These are phyloP conservation scores for Corythoichthys intestinalis DNA, from an alignment of 2,113 vertebrate species.

Conservation along the genomic window DNA sequence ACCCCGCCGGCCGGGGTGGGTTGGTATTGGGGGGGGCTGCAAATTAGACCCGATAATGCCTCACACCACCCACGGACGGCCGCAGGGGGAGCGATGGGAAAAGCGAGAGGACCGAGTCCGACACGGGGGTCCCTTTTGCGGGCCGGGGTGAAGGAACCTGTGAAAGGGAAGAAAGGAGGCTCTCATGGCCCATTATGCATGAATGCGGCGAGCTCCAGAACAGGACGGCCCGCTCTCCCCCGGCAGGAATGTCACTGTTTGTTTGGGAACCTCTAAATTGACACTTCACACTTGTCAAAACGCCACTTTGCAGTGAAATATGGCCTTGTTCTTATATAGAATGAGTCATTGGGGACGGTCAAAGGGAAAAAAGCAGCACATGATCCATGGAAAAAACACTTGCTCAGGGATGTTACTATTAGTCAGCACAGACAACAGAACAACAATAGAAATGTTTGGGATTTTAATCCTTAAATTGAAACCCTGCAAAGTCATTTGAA, in stretches of 20 bases:
- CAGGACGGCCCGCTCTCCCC: constrained; percentile 20
- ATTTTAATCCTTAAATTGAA: neutral
- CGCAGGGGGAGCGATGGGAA: constrained; percentile 66
- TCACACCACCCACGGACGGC: constrained; percentile 67
- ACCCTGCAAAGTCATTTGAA: neutral
- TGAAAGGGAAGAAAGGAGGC: constrained; percentile 70
- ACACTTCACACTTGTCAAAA: constrained; percentile 22
- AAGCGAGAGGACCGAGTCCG: constrained; percentile 52
- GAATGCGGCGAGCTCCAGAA: constrained; percentile 50
- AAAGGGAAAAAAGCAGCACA: neutral
- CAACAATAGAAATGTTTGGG: neutral
- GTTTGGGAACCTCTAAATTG: constrained; percentile 35
- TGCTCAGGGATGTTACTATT: neutral
- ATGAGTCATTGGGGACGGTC: neutral
- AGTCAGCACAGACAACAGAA: neutral
- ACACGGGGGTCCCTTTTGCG: constrained; percentile 61
- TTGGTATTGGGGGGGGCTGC: constrained; percentile 13
- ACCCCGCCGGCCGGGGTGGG: constrained; percentile 27
- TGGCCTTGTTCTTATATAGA: neutral
- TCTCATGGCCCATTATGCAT: constrained; percentile 66
- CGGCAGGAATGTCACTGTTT: constrained; percentile 54
- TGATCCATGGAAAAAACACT: neutral
- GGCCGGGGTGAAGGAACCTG: constrained; percentile 40
- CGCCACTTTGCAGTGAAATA: neutral
- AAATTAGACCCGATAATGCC: constrained; percentile 70